phyloP scores from a whole-genome alignment of 2,888 invertebrate genomes.

The Acholoe squamosa region DNA sequence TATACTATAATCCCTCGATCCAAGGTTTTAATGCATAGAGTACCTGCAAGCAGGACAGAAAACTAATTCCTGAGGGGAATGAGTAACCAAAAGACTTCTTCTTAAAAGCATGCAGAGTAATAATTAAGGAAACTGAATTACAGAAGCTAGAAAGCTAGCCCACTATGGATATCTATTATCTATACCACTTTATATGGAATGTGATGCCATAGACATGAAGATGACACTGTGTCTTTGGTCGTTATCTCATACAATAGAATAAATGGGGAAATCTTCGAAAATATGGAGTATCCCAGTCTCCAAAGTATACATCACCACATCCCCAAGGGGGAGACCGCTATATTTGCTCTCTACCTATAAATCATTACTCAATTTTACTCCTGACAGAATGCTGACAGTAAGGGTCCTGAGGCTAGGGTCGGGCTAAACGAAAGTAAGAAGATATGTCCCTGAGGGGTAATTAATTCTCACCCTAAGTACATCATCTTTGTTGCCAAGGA shows the following conservation, averaged over 20 bases:
- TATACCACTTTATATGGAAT: too few species aligned
- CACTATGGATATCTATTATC: too few species aligned
- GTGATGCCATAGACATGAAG: too few species aligned
- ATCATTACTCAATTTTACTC: slow-evolving; percentile 11
- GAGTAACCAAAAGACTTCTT: not conserved
- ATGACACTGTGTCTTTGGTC: too few species aligned
- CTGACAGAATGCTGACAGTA: not conserved
- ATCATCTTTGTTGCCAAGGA: slow-evolving; percentile 5
- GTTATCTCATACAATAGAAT: too few species aligned
- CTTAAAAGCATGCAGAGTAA: not conserved
- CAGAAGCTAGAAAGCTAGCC: too few species aligned
- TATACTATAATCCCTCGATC: not conserved
- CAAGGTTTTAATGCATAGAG: not conserved
- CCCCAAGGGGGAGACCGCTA: not conserved
- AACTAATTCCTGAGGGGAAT: not conserved
- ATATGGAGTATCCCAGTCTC: too few species aligned
- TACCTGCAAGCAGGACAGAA: not conserved
- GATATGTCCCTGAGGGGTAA: not conserved
- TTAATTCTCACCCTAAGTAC: not conserved
- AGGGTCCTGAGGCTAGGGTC: not conserved
- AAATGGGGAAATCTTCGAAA: too few species aligned
- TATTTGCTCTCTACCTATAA: not conserved
- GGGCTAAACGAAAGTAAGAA: not conserved
- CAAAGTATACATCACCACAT: not conserved
- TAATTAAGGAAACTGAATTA: too few species aligned